phyloP scores from a whole-genome alignment of 1,140 invertebrate species.

The Pseudobourletiella spinata region DNA sequence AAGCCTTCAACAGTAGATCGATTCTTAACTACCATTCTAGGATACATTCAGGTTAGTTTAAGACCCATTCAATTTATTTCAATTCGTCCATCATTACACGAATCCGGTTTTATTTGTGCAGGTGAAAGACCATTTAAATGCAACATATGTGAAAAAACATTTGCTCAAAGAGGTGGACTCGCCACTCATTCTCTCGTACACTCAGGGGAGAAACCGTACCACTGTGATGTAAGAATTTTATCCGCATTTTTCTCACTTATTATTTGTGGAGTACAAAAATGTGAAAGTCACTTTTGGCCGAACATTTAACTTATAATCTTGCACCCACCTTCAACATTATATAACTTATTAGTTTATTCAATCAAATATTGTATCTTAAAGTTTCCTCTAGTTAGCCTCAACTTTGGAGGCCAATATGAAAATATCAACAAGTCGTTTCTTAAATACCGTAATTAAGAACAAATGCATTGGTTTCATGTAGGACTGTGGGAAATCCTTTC shows the following conservation, averaged over 20 bases:
- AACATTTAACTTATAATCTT: too few relatives aligned
- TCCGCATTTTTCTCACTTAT: too few relatives aligned
- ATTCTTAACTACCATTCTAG: constrained; percentile 23
- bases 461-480: not conserved
- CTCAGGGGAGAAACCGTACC: constrained; percentile 44
- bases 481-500: constrained; percentile 27
- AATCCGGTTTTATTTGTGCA: not conserved
- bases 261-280: too few relatives aligned
- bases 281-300: too few relatives aligned
- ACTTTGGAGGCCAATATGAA: not conserved
- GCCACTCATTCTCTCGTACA: constrained; percentile 47
- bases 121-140: constrained; percentile 45
- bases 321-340: too few relatives aligned
- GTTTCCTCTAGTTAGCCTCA: too few relatives aligned
- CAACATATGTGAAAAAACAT: constrained; percentile 47
- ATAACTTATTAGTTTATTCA: too few relatives aligned
- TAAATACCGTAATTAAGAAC: too few relatives aligned
- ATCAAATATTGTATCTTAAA: too few relatives aligned
- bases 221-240: constrained; percentile 41
- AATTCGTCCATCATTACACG: not conserved
- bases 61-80: not conserved
- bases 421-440: too few relatives aligned
- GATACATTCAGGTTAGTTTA: constrained; percentile 19
- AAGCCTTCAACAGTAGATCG: constrained; percentile 13
- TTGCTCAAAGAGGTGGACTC: constrained; percentile 46